Conservation (phyloP, 2,113 vertebrate genomes). For the Microcebus griseorufus region DNA sequence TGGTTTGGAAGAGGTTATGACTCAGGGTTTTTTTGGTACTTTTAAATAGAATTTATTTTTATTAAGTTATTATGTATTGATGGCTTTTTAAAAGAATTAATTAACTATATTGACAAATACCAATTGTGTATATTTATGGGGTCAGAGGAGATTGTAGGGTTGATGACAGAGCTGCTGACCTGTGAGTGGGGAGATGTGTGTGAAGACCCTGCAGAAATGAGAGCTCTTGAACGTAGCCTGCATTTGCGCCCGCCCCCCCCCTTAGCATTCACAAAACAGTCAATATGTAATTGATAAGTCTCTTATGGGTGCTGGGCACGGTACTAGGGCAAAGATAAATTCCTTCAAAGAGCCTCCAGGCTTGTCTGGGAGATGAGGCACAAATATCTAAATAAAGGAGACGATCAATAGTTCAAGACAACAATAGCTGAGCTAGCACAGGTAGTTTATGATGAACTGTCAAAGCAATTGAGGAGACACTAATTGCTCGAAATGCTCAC, state of each 20-base stretch:
- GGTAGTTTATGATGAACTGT: not conserved
- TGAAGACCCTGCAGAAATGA: not conserved
- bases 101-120: not conserved
- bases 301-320: not conserved
- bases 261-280: not conserved
- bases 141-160: not conserved
- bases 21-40: not conserved
- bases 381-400: slow-evolving; percentile 11
- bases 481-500: not conserved
- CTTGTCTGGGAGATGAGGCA: not conserved
- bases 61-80: not conserved
- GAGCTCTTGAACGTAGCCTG: not conserved
- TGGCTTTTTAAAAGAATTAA: not conserved
- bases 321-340: not conserved
- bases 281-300: not conserved
- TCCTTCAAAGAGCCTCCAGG: not conserved
- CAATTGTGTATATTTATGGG: not conserved
- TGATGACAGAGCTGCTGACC: not conserved
- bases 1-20: not conserved
- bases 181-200: not conserved
- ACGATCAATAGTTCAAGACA: not conserved
- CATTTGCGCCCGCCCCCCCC: not conserved
- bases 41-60: not conserved
- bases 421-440: not conserved
- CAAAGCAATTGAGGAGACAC: not conserved